Conservation (phyloP, 2,888 invertebrate genomes). For the Eustalomyia histrio region DNA sequence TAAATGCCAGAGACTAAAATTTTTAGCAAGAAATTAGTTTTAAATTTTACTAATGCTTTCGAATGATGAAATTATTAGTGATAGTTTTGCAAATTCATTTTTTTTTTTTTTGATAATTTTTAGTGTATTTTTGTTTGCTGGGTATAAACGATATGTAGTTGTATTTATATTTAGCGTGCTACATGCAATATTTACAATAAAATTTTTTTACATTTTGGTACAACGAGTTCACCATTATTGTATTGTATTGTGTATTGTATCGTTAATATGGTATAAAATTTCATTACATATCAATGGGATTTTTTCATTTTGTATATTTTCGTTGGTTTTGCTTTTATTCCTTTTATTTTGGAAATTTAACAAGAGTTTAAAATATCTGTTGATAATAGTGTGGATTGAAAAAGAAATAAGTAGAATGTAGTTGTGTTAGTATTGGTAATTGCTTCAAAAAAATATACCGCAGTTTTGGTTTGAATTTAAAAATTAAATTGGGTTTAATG, state of each 20-base stretch:
- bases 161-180: constrained; percentile 43
- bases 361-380: constrained; percentile 23
- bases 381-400: constrained; percentile 4
- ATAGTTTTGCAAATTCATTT: no score
- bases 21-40: no score
- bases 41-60: no score
- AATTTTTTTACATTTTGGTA: constrained; percentile 36
- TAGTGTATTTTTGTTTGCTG: no score
- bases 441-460: constrained; percentile 12
- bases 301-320: not conserved
- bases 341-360: constrained; percentile 1
- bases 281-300: constrained; percentile 39
- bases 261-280: constrained; percentile 47
- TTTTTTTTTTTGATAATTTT: no score
- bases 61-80: no score
- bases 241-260: constrained; percentile 21
- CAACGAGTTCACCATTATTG: constrained; percentile 32
- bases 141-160: no score
- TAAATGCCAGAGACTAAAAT: no score
- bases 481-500: no score
- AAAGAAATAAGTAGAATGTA: not conserved
- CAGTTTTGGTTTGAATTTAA: no score
- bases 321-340: constrained; percentile 1
- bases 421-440: constrained; percentile 14
- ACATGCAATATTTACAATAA: constrained; percentile 51